These are phyloP conservation scores for Hippoglossus stenolepis DNA, from an alignment of 2,113 vertebrate genomes.

Conservation along the genomic window DNA sequence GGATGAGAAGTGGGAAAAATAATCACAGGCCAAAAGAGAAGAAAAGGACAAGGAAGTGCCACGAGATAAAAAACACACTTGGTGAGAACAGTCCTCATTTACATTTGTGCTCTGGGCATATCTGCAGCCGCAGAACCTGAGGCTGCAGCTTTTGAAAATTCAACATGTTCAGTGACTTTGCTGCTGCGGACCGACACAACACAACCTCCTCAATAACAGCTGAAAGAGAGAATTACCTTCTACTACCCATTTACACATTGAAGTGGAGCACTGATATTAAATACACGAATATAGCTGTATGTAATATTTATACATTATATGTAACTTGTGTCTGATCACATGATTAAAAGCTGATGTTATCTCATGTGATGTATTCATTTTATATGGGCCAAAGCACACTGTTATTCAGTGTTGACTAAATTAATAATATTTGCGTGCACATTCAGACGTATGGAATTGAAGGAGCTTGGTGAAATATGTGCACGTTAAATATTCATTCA, in stretches of 20 bases:
- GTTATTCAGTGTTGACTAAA: conserved; percentile 1
- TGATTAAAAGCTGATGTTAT: not conserved
- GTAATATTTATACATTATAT: not conserved
- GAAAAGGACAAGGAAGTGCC: too few relatives aligned
- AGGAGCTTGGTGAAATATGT: conserved; percentile 2
- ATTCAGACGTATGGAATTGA: not conserved
- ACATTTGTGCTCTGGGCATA: not conserved
- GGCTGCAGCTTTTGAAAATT: too few relatives aligned
- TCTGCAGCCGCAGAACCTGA: not conserved
- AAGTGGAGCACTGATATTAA: too few relatives aligned
- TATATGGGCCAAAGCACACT: not conserved
- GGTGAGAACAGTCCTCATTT: not conserved
- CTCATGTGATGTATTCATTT: not conserved
- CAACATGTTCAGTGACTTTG: too few relatives aligned
- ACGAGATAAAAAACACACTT: not conserved
- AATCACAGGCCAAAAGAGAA: too few relatives aligned
- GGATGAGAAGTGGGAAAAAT: not conserved
- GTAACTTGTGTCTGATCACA: not conserved
- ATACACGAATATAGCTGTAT: too few relatives aligned
- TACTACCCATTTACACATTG: too few relatives aligned
- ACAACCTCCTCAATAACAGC: too few relatives aligned
- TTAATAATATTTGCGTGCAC: not conserved
- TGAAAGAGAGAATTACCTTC: too few relatives aligned
- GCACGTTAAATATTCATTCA: conserved; percentile 46
- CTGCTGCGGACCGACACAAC: too few relatives aligned